A percentile compares a stretch with the other conserved stretches of the same genome.
Evolutionary conservation across 1,140 invertebrate species (phyloP).

Genomic region (Mercenaria mercenaria): DNA sequence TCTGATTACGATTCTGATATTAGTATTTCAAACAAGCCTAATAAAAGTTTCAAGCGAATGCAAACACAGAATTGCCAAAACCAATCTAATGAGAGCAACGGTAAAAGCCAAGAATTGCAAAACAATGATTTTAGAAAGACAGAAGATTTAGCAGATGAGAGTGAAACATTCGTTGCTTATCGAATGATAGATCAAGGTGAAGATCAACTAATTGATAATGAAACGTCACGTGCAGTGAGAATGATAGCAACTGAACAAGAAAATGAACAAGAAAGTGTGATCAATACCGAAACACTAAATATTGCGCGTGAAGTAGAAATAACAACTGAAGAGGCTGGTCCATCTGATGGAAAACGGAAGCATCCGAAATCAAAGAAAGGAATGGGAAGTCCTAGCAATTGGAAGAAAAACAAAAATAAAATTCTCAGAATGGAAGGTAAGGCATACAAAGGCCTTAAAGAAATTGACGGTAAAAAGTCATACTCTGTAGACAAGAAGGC

Average conservation of each 20-base stretch:
- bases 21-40: too few relatives aligned
- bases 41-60: too few relatives aligned
- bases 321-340: background rate
- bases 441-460: background rate
- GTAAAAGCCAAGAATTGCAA: background rate
- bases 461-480: background rate
- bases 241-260: background rate
- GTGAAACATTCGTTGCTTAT: too few relatives aligned
- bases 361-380: background rate
- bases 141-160: too few relatives aligned
- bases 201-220: background rate
- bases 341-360: background rate
- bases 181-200: too few relatives aligned
- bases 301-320: background rate
- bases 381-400: background rate
- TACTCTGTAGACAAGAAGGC: background rate
- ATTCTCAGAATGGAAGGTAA: background rate
- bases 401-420: background rate
- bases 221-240: background rate
- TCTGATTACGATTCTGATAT: too few relatives aligned
- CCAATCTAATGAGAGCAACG: background rate
- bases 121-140: background rate
- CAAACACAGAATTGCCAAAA: background rate
- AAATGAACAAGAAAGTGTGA: background rate
- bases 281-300: background rate